Percentiles rank a stretch among this genome's conserved stretches.
Conservation (phyloP, 2,797 vertebrate genomes). For the Enteromius argenteus region DNA sequence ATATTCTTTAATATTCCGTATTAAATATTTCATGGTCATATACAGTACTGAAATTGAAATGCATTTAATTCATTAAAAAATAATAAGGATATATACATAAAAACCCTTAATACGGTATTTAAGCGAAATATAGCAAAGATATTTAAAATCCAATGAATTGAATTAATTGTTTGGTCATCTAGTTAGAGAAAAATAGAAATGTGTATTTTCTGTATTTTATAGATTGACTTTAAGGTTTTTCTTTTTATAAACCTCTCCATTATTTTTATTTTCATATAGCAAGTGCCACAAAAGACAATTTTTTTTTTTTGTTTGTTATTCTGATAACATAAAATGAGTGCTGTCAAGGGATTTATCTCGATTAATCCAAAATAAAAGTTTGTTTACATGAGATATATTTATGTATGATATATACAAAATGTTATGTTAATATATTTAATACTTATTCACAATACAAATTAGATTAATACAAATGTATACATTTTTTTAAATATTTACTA, state of each 20-base stretch:
- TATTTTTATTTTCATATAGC: too few relatives aligned
- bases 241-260: too few relatives aligned
- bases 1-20: neutral
- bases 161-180: neutral
- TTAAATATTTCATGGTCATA: neutral
- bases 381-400: too few relatives aligned
- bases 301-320: neutral
- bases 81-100: neutral
- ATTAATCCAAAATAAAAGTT: too few relatives aligned
- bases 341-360: too few relatives aligned
- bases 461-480: too few relatives aligned
- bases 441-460: too few relatives aligned
- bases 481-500: too few relatives aligned
- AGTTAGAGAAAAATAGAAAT: neutral
- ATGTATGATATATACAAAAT: too few relatives aligned
- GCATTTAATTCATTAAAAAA: neutral
- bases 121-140: neutral
- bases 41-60: neutral
- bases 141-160: neutral
- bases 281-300: neutral
- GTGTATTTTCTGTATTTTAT: too few relatives aligned
- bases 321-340: neutral
- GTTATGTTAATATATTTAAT: too few relatives aligned
- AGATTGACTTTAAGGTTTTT: too few relatives aligned
- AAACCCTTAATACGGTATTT: neutral